These are phyloP conservation scores for Perognathus longimembris DNA, from an alignment of 2,113 vertebrate genomes.

Conservation along the genomic window DNA sequence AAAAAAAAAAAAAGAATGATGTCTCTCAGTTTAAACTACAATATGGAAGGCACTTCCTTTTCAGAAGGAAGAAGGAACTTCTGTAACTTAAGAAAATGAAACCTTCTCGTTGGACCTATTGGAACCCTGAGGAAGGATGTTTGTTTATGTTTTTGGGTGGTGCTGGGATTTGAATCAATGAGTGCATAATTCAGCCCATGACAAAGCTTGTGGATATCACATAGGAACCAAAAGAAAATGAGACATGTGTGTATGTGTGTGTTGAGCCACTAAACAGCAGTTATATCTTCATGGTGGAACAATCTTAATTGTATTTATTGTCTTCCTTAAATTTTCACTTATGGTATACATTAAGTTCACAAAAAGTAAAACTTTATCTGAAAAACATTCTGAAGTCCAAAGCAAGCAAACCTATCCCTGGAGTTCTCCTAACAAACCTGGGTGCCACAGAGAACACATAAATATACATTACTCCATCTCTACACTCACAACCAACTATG, in stretches of 20 bases:
- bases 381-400: slow-evolving; percentile 2
- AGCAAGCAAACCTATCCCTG: not conserved
- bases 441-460: not conserved
- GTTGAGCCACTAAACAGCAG: not conserved
- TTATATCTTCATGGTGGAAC: not conserved
- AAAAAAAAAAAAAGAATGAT: not conserved
- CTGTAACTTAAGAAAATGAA: slow-evolving; percentile 32
- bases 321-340: not conserved
- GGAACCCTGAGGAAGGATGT: not conserved
- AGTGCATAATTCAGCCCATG: not conserved
- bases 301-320: not conserved
- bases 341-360: not conserved
- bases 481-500: not conserved
- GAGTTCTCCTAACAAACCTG: not conserved
- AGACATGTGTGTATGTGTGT: not conserved
- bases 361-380: not conserved
- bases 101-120: not conserved
- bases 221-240: not conserved
- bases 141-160: not conserved
- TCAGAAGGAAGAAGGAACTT: not conserved
- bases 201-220: not conserved
- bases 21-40: not conserved
- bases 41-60: not conserved
- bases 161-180: not conserved
- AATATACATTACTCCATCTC: not conserved